Conservation (phyloP, 1,140 invertebrate genomes). For the Drosophila azteca region DNA sequence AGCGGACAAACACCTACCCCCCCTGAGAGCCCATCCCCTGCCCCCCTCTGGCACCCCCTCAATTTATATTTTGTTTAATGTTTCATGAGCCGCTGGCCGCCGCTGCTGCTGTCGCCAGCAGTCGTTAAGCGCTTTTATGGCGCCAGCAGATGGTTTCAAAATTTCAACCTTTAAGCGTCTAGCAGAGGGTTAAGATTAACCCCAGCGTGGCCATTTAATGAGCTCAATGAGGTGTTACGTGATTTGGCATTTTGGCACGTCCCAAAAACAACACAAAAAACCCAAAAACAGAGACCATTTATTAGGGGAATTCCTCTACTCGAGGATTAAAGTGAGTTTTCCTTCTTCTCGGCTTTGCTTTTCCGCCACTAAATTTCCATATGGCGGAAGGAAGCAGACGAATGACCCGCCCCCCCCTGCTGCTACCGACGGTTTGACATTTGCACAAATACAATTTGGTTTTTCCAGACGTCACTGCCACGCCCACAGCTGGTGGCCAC, state of each 20-base stretch:
- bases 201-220: constrained; percentile 63
- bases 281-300: too few species aligned
- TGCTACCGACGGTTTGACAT: too few species aligned
- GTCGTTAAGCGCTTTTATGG: constrained; percentile 45
- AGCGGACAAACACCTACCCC: constrained; percentile 10
- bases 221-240: constrained; percentile 71
- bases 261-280: not conserved
- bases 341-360: too few species aligned
- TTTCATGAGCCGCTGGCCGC: constrained; percentile 50
- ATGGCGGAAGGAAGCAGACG: constrained; percentile 43
- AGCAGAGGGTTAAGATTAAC: constrained; percentile 18
- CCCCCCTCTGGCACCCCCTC: not conserved
- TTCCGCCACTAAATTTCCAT: constrained; percentile 25
- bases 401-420: constrained; percentile 47
- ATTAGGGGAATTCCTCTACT: too few species aligned
- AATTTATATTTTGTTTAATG: constrained; percentile 54
- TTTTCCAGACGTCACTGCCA: constrained; percentile 28
- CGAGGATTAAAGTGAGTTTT: constrained; percentile 36
- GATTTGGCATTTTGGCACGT: constrained; percentile 67
- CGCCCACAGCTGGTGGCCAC: not conserved
- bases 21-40: too few species aligned
- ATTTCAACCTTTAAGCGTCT: constrained; percentile 18
- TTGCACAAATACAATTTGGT: constrained; percentile 70
- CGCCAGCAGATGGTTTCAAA: constrained; percentile 30
- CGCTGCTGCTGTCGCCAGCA: constrained; percentile 13